Evolutionary conservation across 1,140 invertebrate genomes (phyloP).

Genomic region (Orchestia grillus): DNA sequence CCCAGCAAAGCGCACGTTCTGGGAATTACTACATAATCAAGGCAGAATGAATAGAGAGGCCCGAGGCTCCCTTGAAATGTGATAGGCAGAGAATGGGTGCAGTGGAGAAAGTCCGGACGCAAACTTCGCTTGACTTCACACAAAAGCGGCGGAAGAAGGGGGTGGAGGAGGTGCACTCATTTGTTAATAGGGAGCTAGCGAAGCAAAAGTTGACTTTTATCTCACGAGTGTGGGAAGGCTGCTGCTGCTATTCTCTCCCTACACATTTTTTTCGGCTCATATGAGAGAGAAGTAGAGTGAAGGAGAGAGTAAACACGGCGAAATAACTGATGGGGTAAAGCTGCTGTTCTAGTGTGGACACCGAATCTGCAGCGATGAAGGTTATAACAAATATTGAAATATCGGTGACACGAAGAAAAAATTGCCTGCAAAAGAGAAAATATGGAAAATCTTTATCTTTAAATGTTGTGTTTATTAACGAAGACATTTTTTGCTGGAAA

Average conservation of each 20-base stretch:
- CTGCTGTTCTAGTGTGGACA: neutral
- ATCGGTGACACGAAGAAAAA: neutral
- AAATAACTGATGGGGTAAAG: neutral
- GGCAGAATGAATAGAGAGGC: constrained; percentile 22
- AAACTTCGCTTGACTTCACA: constrained; percentile 29
- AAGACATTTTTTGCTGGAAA: no score
- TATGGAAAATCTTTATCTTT: no score
- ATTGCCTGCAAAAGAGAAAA: no score
- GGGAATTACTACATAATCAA: constrained; percentile 24
- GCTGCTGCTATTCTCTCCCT: constrained; percentile 17
- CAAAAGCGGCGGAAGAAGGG: neutral
- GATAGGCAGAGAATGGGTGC: constrained; percentile 29
- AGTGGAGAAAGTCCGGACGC: neutral
- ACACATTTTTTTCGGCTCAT: neutral
- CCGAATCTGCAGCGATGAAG: neutral
- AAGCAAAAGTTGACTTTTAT: constrained; percentile 44
- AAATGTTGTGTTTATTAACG: no score
- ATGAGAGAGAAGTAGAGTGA: neutral
- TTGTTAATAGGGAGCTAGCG: constrained; percentile 46
- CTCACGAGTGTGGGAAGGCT: neutral
- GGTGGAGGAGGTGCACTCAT: neutral
- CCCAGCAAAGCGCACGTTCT: neutral
- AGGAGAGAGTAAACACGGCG: neutral
- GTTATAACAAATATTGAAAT: neutral
- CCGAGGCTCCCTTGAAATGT: constrained; percentile 19